These are phyloP conservation scores for Orchesella cincta DNA, from an alignment of 1,140 invertebrate species.

Conservation along the genomic window DNA sequence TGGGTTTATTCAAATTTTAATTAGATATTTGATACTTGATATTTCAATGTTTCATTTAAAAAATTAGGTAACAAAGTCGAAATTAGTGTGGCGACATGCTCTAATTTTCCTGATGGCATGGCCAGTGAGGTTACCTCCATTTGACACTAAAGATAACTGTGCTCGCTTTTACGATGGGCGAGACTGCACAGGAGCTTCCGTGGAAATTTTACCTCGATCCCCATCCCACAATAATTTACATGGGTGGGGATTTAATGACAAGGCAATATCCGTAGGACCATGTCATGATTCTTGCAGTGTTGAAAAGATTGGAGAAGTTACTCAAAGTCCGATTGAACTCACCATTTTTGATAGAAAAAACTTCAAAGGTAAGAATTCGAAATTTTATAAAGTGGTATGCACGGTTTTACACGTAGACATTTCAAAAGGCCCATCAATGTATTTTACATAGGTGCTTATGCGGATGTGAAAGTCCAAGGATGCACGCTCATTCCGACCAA, in stretches of 20 bases:
- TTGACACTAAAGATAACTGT: not conserved
- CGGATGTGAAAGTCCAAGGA: not conserved
- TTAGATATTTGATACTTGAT: not conserved
- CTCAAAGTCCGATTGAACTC: not conserved
- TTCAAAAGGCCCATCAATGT: not conserved
- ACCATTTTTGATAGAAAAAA: not conserved
- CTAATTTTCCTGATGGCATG: not conserved
- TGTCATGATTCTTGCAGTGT: not conserved
- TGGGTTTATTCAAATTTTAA: not conserved
- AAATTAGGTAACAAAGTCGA: not conserved
- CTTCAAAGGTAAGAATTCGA: not conserved
- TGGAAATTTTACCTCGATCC: not conserved
- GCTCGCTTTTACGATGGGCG: not conserved
- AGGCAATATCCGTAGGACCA: not conserved
- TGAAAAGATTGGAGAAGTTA: not conserved
- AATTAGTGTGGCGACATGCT: not conserved
- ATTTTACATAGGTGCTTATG: not conserved
- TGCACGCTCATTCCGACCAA: not conserved
- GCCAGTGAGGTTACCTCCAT: not conserved
- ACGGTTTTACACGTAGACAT: too few species aligned
- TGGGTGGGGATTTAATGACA: slow-evolving; percentile 4
- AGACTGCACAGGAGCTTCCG: not conserved
- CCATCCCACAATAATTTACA: not conserved
- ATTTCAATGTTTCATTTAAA: not conserved
- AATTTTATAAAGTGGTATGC: too few species aligned